These are phyloP conservation scores for Lates japonicus DNA, from an alignment of 2,797 vertebrate genomes.

Conservation along the genomic window DNA sequence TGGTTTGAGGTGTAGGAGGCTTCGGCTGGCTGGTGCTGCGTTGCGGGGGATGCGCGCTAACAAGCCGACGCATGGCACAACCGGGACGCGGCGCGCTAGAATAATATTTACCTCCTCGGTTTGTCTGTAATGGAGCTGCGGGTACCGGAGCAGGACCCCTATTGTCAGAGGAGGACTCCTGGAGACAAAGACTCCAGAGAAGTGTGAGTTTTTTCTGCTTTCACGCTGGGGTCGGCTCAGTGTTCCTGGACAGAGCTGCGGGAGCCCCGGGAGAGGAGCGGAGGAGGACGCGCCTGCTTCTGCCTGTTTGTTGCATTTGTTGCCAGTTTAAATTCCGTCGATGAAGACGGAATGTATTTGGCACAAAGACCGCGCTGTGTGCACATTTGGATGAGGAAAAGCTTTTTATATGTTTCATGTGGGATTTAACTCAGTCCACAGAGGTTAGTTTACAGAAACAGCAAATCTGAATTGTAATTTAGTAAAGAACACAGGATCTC, in stretches of 20 bases:
- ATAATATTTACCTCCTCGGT: constrained; percentile 30
- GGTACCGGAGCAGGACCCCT: constrained; percentile 14
- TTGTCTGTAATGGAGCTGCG: background rate
- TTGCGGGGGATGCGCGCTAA: constrained; percentile 61
- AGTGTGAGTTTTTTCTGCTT: background rate
- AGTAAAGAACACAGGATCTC: too few species aligned
- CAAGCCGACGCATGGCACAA: constrained; percentile 59
- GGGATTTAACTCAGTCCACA: background rate
- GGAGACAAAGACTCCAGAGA: background rate
- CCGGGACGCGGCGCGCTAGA: constrained; percentile 56
- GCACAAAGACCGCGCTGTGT: constrained; percentile 25
- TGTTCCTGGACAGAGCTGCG: background rate
- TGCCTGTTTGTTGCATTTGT: constrained; percentile 20
- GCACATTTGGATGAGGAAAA: constrained; percentile 66
- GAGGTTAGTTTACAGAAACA: background rate
- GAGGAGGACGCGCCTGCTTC: constrained; percentile 20
- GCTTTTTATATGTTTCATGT: background rate
- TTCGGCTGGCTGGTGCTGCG: constrained; percentile 37
- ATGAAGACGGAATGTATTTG: constrained; percentile 62
- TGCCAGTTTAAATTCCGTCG: constrained; percentile 52
- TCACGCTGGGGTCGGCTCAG: background rate
- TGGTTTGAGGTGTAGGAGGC: constrained; percentile 27
- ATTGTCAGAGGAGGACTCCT: background rate
- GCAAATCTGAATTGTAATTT: too few species aligned
- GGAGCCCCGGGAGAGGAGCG: background rate